Conservation (phyloP, 2,797 vertebrate genomes). For the Capromys pilorides region DNA sequence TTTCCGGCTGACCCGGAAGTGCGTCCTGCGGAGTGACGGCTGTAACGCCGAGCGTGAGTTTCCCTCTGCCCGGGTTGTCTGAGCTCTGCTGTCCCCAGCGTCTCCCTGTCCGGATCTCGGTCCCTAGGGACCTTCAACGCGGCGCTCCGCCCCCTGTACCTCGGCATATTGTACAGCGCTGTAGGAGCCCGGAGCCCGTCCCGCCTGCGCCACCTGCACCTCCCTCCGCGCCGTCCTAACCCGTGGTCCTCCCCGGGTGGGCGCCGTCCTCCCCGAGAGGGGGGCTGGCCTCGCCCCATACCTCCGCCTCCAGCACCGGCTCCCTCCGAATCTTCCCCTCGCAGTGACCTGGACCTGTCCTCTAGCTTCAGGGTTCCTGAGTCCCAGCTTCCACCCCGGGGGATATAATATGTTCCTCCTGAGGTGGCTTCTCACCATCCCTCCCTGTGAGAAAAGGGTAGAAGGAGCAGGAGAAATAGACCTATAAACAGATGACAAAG, state of each 20-base stretch:
- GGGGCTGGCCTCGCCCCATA: accelerated
- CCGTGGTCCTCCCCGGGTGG: no score
- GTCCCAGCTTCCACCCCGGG: not conserved
- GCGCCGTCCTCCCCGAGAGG: not conserved
- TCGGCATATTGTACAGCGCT: not conserved
- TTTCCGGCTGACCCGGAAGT: not conserved
- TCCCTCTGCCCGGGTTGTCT: not conserved
- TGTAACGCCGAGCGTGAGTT: not conserved
- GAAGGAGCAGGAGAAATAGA: not conserved
- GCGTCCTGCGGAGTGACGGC: not conserved
- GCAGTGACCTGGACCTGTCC: not conserved
- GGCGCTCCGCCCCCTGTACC: accelerated
- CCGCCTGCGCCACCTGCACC: not conserved
- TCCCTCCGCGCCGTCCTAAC: not conserved
- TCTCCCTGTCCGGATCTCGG: no score
- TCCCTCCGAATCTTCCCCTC: no score
- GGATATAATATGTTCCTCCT: not conserved
- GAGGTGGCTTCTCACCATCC: not conserved
- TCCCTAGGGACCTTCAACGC: not conserved
- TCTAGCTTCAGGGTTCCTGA: not conserved
- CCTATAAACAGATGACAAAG: not conserved
- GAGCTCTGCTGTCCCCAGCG: not conserved
- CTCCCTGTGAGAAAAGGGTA: not conserved
- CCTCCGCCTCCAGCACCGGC: not conserved
- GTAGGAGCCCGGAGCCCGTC: no score